These are phyloP conservation scores for Hesperia comma DNA, from an alignment of 2,888 invertebrate species.

Conservation along the genomic window DNA sequence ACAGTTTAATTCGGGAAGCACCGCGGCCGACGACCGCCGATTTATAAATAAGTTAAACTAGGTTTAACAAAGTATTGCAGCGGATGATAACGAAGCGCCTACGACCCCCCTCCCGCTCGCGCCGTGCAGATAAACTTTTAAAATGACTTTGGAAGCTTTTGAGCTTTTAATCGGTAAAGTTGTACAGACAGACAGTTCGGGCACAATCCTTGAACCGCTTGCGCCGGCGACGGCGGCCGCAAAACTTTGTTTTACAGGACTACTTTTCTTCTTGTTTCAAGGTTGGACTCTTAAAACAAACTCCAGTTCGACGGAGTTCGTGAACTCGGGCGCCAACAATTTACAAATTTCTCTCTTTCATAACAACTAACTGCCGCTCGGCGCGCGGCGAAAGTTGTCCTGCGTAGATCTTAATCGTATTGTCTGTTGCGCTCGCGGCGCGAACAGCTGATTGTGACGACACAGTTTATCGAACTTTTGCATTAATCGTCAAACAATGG, in stretches of 20 bases:
- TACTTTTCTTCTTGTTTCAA: constrained; percentile 86
- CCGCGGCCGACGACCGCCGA: constrained; percentile 68
- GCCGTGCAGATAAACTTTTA: constrained; percentile 85
- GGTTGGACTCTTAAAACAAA: constrained; percentile 86
- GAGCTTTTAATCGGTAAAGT: constrained; percentile 86
- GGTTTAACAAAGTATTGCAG: constrained; percentile 80
- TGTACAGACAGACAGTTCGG: constrained; percentile 85
- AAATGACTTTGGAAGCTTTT: constrained; percentile 85
- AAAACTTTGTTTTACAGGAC: constrained; percentile 86
- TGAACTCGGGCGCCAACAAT: constrained; percentile 85
- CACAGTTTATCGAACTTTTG: constrained; percentile 74
- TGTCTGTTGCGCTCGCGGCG: constrained; percentile 83
- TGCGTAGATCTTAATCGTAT: constrained; percentile 85
- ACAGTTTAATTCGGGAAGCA: constrained; percentile 71
- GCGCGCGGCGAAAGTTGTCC: constrained; percentile 84
- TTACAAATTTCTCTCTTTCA: constrained; percentile 85
- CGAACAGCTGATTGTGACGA: constrained; percentile 80
- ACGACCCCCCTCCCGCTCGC: constrained; percentile 60
- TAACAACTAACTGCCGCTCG: constrained; percentile 85
- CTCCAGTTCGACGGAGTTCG: constrained; percentile 84
- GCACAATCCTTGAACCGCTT: constrained; percentile 85
- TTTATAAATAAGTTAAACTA: constrained; percentile 82
- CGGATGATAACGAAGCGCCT: constrained; percentile 78
- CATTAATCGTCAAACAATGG: constrained; percentile 56
- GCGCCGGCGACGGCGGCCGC: constrained; percentile 85